Conservation (phyloP, 2,113 vertebrate genomes). For the Corythornis vintsioides region DNA sequence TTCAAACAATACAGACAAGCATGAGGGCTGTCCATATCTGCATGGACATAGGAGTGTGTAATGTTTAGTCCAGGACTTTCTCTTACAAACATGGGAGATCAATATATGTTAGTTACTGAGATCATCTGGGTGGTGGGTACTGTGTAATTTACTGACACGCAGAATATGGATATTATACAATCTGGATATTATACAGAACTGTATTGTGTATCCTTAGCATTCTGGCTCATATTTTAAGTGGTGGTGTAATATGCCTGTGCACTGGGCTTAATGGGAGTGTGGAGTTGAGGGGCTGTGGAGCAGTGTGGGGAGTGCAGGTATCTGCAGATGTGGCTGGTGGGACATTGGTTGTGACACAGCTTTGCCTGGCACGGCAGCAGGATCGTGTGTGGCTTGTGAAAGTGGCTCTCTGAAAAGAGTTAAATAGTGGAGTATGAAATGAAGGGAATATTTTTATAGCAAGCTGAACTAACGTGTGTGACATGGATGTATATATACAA, state of each 20-base stretch:
- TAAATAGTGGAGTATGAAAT: background rate
- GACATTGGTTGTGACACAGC: fast-evolving
- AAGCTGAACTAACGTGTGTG: background rate
- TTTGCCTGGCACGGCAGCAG: fast-evolving
- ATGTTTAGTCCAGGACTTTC: background rate
- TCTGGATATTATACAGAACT: background rate
- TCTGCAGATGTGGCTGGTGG: background rate
- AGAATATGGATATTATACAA: background rate
- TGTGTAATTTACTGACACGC: background rate
- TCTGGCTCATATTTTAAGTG: background rate
- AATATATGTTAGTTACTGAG: background rate
- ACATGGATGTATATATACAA: background rate
- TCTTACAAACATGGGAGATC: background rate
- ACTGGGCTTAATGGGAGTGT: background rate
- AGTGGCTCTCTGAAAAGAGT: background rate
- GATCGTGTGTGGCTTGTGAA: fast-evolving
- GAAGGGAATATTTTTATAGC: background rate
- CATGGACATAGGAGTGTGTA: background rate
- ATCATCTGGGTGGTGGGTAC: background rate
- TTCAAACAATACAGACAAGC: background rate
- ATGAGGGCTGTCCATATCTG: background rate
- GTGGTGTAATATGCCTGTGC: background rate
- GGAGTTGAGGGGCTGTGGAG: background rate
- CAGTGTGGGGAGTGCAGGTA: background rate
- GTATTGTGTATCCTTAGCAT: background rate